Conservation (phyloP, 2,888 invertebrate genomes). For the Prosopocoilus inquinatus region DNA sequence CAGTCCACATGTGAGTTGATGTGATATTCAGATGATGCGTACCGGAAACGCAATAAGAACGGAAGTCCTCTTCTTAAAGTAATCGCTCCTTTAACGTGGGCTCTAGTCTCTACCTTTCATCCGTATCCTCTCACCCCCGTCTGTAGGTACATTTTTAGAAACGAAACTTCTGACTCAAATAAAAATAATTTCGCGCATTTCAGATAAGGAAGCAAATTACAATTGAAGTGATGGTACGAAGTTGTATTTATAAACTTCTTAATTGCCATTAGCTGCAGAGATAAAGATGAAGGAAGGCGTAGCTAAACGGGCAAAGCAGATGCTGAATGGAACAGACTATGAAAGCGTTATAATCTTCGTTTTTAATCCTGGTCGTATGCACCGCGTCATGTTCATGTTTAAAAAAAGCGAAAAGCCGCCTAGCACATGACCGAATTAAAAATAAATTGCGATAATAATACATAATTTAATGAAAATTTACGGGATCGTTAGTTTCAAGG, state of each 20-base stretch:
- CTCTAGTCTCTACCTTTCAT: too few species aligned
- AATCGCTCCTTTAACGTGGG: background rate
- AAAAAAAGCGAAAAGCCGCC: background rate
- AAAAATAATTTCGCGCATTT: too few species aligned
- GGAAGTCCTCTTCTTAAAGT: slow-evolving; percentile 14
- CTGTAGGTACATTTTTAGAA: too few species aligned
- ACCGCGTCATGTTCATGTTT: background rate
- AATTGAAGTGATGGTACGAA: too few species aligned
- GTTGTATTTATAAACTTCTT: too few species aligned
- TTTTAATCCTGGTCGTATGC: background rate
- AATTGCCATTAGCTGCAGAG: background rate
- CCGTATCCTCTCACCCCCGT: too few species aligned
- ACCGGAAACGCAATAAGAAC: slow-evolving; percentile 18
- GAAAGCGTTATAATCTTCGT: background rate
- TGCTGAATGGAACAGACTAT: background rate
- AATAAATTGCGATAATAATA: too few species aligned
- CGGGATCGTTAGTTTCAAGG: too few species aligned
- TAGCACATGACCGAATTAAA: too few species aligned
- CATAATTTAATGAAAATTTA: too few species aligned
- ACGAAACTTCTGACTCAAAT: too few species aligned
- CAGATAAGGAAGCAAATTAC: too few species aligned
- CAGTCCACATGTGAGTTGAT: slow-evolving; percentile 24
- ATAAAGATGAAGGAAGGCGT: background rate
- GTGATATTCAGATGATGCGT: slow-evolving; percentile 17
- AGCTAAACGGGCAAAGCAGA: background rate